Conservation (phyloP, 2,797 vertebrate genomes). For the Simalia tracyae region DNA sequence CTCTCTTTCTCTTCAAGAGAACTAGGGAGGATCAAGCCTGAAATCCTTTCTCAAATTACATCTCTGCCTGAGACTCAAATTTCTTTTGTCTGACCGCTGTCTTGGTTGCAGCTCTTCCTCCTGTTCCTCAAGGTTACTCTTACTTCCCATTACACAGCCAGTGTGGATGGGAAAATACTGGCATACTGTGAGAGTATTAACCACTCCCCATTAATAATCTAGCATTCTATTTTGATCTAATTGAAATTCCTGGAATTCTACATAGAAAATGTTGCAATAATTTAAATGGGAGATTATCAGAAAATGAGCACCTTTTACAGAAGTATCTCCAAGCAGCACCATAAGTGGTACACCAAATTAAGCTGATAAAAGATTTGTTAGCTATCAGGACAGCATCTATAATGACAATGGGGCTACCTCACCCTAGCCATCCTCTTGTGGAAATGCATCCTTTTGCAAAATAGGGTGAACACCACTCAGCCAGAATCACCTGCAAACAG, state of each 20-base stretch:
- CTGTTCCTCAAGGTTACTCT: background rate
- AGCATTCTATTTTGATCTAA: background rate
- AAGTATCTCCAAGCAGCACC: background rate
- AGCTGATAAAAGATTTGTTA: background rate
- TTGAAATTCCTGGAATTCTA: background rate
- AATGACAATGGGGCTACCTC: background rate
- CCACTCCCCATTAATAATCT: background rate
- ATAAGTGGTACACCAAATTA: background rate
- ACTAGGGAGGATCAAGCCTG: background rate
- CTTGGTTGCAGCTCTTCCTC: background rate
- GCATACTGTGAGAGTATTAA: background rate
- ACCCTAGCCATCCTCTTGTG: background rate
- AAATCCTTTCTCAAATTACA: background rate
- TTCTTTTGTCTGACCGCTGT: background rate
- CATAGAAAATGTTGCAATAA: background rate
- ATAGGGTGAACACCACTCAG: background rate
- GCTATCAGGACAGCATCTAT: background rate
- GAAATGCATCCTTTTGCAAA: background rate
- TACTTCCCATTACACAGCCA: background rate
- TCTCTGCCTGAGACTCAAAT: background rate
- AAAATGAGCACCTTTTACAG: background rate
- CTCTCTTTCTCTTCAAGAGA: background rate
- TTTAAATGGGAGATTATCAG: background rate
- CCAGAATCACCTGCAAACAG: background rate
- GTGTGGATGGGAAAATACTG: background rate